Base-by-base conservation (phyloP, 2,888 invertebrate genomes). In the Ectobius pallidus region DNA sequence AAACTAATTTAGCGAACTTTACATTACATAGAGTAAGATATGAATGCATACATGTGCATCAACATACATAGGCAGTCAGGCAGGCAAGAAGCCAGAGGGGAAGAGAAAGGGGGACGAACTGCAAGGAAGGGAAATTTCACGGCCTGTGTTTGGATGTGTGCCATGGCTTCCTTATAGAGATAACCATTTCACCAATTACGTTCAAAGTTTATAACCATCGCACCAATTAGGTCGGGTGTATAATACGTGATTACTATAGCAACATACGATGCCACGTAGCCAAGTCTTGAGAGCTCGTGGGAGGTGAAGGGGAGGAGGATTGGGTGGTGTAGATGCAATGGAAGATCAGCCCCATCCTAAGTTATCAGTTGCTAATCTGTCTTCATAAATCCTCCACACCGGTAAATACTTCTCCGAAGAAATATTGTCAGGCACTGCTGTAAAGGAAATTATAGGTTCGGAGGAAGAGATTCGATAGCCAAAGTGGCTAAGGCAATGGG, bases 191-290 rank as follows among this genome's bases (percentile, higher is more conserved):
- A 58, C 42, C 65, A 65, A 65, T 65, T 65, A 65, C 65, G 18
- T n/a, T 65, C 65, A 42, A 44, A 42, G 65, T 65, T 65, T 65
- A 65, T 65, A 65, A 65, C 65, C 65, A 63, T 65, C n/a, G 25
- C 44, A 42, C 27, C 65, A 65, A 65, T 65, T 65, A 44, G 44
- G 42, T 65, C n/a, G 1, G n/a, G 18, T 44, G 25, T 44, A 65
- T 65, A 65, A 44, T 27, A 65, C 46, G 27, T 44, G 32, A 58
- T 25, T 30, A 58, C 25, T 52, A 52, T 52, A 22, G 52, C 52
- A 52, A 25, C 30, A 58, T 58, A n/a, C 32, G 30, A 52, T 1
- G 52, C 52, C 20, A 46, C 7, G 44, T 44, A n/a, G 16, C 44
- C 44, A 44, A 4, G 44, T n/a, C 44, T 16, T n/a, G 3, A 18